Conservation (phyloP, 2,113 vertebrate species). For the Phrynocephalus versicolor region DNA sequence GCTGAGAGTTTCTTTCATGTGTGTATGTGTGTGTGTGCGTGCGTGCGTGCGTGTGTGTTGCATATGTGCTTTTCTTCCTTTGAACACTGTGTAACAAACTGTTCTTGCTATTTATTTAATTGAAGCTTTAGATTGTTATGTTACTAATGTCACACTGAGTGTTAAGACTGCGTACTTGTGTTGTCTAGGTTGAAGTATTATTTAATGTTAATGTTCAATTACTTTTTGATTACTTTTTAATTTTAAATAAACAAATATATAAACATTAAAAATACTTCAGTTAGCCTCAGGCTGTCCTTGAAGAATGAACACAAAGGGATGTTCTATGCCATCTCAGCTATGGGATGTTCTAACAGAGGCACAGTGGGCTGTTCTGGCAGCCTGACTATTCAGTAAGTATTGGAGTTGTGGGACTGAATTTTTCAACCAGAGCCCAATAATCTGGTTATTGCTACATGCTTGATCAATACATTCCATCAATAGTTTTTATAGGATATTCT, state of each 20-base stretch:
- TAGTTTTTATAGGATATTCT: background rate
- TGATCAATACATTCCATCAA: background rate
- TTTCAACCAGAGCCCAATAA: too few species aligned
- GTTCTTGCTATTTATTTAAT: background rate
- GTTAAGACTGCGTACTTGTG: too few species aligned
- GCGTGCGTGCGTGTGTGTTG: too few species aligned
- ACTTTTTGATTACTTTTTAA: too few species aligned
- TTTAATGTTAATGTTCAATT: too few species aligned
- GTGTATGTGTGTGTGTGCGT: too few species aligned
- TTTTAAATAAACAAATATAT: background rate
- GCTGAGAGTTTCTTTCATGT: background rate
- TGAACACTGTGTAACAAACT: background rate
- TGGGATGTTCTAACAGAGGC: background rate
- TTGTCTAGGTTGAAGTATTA: background rate
- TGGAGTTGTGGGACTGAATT: background rate
- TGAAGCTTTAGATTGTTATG: background rate
- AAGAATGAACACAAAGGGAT: background rate
- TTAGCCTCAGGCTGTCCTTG: background rate
- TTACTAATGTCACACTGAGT: background rate
- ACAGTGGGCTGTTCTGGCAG: background rate
- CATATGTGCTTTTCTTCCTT: background rate
- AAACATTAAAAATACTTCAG: background rate
- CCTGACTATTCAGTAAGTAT: background rate
- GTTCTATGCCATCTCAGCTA: background rate
- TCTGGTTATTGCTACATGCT: background rate